phyloP scores from a whole-genome alignment of 1,140 invertebrate genomes.

The Pentalonia nigronervosa region DNA sequence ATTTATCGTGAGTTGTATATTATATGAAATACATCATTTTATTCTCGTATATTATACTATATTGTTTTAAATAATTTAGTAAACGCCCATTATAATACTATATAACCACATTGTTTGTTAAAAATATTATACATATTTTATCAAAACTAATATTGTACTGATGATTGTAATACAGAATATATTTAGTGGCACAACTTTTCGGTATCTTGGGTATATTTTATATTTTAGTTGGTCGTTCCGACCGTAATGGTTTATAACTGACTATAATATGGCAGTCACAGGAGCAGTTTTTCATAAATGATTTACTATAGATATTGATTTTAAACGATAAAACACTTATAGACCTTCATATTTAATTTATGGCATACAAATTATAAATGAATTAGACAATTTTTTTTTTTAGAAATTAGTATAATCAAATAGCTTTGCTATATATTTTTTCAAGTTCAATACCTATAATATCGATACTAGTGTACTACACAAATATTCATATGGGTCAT shows the following conservation, averaged over 20 bases:
- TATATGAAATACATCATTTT: neutral
- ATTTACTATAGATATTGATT: neutral
- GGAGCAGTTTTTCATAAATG: neutral
- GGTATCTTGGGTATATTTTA: neutral
- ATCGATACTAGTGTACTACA: too few relatives aligned
- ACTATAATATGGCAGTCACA: neutral
- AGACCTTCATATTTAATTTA: neutral
- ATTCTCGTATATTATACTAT: too few relatives aligned
- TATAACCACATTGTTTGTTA: neutral
- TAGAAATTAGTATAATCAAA: neutral
- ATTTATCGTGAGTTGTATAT: neutral
- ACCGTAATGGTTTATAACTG: neutral
- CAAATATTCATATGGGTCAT: too few relatives aligned
- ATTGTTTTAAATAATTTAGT: too few relatives aligned
- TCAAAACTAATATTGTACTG: neutral
- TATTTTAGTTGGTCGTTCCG: neutral
- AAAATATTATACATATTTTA: neutral
- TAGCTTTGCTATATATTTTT: neutral
- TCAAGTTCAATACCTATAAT: neutral
- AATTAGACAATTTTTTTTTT: neutral
- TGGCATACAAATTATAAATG: neutral
- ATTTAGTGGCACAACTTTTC: neutral
- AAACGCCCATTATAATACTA: neutral
- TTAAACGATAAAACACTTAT: neutral
- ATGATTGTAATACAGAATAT: neutral